Conservation (phyloP, 2,888 invertebrate species). For the Archips xylosteana region DNA sequence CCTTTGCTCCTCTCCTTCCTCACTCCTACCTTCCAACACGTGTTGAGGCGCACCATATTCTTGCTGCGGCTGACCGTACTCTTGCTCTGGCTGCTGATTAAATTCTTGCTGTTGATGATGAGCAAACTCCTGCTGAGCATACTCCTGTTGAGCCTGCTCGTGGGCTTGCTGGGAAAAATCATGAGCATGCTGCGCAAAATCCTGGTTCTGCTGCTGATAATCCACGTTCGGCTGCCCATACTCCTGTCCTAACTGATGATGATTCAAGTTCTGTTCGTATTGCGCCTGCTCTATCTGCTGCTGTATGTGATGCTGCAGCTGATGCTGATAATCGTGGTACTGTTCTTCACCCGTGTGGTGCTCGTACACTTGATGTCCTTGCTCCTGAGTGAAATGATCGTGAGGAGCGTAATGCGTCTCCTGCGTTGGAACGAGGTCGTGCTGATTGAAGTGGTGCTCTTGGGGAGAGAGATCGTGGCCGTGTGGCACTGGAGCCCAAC, state of each 20-base stretch:
- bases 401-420: conserved; percentile 58
- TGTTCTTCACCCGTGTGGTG: conserved; percentile 68
- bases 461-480: conserved; percentile 55
- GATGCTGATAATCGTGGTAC: conserved; percentile 69
- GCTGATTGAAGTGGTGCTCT: conserved; percentile 56
- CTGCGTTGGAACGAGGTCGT: conserved; percentile 55
- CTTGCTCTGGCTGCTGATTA: conserved; percentile 48
- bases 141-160: conserved; percentile 45
- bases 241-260: conserved; percentile 54
- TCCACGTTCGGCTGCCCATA: conserved; percentile 50
- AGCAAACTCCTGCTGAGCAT: conserved; percentile 46
- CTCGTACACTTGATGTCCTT: conserved; percentile 74
- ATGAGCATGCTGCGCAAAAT: conserved; percentile 46
- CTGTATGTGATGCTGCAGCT: conserved; percentile 73
- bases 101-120: conserved; percentile 44
- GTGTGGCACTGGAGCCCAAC: conserved; percentile 76
- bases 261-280: conserved; percentile 53
- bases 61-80: conserved; percentile 60
- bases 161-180: conserved; percentile 46
- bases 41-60: conserved; percentile 70
- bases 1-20: conserved; percentile 56
- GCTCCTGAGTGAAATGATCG: conserved; percentile 70
- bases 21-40: conserved; percentile 70
- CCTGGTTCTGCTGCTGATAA: conserved; percentile 43
- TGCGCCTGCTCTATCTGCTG: conserved; percentile 75